A percentile compares a stretch with the other conserved stretches of the same genome.
These are phyloP conservation scores for Horisme vitalbata DNA, from an alignment of 2,888 invertebrate genomes.

Conservation along the genomic window DNA sequence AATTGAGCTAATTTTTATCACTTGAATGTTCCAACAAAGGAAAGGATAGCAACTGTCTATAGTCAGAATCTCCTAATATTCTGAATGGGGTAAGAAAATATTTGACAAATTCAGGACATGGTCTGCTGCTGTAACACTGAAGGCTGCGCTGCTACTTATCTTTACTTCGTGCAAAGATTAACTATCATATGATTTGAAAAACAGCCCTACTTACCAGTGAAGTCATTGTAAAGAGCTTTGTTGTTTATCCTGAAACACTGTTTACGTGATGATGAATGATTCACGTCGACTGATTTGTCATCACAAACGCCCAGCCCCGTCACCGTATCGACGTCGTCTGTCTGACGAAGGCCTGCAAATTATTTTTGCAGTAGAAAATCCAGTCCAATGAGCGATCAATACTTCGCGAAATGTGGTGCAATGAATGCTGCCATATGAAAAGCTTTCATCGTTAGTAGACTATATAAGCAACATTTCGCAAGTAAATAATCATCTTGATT, in stretches of 20 bases:
- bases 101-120: no score
- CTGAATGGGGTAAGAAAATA: no score
- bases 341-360: constrained; percentile 44
- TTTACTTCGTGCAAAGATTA: no score
- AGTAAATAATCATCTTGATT: background rate
- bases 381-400: constrained; percentile 58
- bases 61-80: no score
- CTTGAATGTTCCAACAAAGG: no score
- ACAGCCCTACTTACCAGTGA: constrained; percentile 59
- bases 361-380: constrained; percentile 1
- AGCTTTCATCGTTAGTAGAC: background rate
- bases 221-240: constrained; percentile 58
- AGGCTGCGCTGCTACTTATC: no score
- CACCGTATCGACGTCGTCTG: constrained; percentile 57
- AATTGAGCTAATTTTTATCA: no score
- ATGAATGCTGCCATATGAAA: constrained; percentile 33
- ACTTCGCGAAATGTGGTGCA: constrained; percentile 37
- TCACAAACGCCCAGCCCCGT: constrained; percentile 48
- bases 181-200: no score
- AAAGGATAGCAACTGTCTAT: no score
- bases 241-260: constrained; percentile 41
- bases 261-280: constrained; percentile 64
- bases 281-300: constrained; percentile 70
- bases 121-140: no score
- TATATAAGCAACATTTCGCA: no score